Evolutionary conservation across 2,888 invertebrate species (phyloP).

Genomic region (Eristalis arbustorum): DNA sequence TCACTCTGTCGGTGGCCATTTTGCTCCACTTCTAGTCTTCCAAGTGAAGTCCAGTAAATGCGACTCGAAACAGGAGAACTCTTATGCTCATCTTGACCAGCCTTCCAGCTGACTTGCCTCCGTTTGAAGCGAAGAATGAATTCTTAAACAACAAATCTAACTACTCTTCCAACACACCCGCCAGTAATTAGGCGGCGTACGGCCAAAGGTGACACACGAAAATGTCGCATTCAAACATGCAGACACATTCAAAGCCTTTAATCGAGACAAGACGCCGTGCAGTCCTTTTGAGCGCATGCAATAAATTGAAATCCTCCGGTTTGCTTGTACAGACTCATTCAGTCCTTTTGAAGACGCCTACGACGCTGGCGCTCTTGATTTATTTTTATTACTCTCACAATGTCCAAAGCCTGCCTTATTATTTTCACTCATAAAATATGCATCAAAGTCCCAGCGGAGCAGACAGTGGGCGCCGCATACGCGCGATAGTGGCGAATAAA

Average conservation of each 20-base stretch:
- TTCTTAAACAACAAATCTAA: too few species aligned
- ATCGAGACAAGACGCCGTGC: not conserved
- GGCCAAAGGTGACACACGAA: not conserved
- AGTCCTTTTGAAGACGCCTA: not conserved
- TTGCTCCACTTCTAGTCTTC: too few species aligned
- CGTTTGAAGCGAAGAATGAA: too few species aligned
- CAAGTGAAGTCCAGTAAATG: too few species aligned
- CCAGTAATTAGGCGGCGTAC: too few species aligned
- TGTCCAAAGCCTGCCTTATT: not conserved
- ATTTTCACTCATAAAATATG: not conserved
- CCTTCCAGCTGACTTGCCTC: too few species aligned
- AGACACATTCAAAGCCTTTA: not conserved
- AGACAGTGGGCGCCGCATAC: too few species aligned
- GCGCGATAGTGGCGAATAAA: not conserved
- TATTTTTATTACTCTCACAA: not conserved
- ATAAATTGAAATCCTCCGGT: not conserved
- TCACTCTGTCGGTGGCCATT: too few species aligned
- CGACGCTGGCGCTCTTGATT: not conserved
- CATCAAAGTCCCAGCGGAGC: not conserved
- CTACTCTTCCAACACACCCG: too few species aligned
- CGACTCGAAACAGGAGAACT: too few species aligned
- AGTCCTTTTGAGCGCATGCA: not conserved
- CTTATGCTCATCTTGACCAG: too few species aligned
- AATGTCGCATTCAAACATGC: not conserved
- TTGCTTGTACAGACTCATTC: not conserved